Evolutionary conservation across 2,113 vertebrate species (phyloP).

Genomic region (Prietella phreatophila): DNA sequence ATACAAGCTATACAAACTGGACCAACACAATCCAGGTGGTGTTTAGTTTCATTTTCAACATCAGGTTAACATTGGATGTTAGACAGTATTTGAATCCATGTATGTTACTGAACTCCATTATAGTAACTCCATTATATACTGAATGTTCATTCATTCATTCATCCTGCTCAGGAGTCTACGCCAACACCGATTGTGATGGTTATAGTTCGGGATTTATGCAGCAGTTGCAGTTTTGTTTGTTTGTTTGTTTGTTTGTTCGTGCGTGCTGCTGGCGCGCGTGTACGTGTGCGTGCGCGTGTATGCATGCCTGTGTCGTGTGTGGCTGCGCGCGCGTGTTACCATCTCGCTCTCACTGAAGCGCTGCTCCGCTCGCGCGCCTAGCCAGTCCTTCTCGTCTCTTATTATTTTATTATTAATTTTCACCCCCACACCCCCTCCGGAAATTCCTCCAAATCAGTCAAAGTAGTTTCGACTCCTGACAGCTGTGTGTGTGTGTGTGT

Average conservation of each 20-base stretch:
- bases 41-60: neutral
- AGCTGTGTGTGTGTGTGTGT: neutral
- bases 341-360: neutral
- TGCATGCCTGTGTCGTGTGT: neutral
- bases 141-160: neutral
- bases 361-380: constrained; percentile 15
- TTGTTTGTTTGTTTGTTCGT: neutral
- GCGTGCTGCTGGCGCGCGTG: neutral
- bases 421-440: too few relatives aligned
- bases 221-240: neutral
- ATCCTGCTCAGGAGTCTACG: neutral
- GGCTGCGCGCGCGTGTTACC: neutral
- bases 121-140: too few relatives aligned
- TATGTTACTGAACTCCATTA: neutral
- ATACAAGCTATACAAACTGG: neutral
- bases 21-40: neutral
- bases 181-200: neutral
- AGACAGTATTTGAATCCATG: neutral
- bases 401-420: neutral
- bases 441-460: neutral
- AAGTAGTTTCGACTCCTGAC: neutral
- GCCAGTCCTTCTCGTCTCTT: neutral
- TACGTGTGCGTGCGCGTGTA: neutral
- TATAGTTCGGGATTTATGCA: too few relatives aligned
- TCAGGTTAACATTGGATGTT: neutral